Evolutionary conservation across 2,888 invertebrate species (phyloP).

Genomic region (Rapana venosa): DNA sequence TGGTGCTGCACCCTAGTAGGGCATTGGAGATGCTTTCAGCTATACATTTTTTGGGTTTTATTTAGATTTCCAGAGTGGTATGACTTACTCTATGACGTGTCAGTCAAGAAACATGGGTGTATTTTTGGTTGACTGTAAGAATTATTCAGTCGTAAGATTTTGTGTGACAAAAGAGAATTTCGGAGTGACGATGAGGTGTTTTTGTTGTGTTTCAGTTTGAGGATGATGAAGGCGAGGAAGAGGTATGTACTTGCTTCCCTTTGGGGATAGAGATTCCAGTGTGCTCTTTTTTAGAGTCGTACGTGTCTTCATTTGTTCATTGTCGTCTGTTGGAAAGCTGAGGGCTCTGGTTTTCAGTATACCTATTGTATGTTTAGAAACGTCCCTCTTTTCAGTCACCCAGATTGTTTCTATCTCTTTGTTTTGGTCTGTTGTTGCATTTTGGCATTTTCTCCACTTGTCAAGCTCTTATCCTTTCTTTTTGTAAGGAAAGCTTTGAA

Average conservation of each 20-base stretch:
- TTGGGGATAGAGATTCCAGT: neutral
- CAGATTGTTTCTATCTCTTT: no score
- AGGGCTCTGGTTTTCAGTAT: neutral
- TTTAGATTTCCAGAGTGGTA: neutral
- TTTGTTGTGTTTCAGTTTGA: constrained; percentile 26
- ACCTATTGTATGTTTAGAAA: neutral
- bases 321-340: neutral
- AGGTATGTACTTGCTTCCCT: neutral
- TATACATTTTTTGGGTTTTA: neutral
- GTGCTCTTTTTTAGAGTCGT: neutral
- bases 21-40: neutral
- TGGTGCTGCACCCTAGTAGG: no score
- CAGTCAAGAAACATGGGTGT: neutral
- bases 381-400: neutral
- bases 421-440: no score
- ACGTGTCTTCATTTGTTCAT: neutral
- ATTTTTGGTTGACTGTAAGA: neutral
- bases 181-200: neutral
- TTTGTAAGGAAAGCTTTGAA: no score
- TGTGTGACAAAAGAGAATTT: neutral
- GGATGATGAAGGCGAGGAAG: constrained; percentile 27
- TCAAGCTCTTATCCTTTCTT: no score
- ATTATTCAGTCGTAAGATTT: neutral
- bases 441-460: no score
- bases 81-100: neutral